Conservation (phyloP, 1,140 invertebrate genomes). For the Nephila pilipes region DNA sequence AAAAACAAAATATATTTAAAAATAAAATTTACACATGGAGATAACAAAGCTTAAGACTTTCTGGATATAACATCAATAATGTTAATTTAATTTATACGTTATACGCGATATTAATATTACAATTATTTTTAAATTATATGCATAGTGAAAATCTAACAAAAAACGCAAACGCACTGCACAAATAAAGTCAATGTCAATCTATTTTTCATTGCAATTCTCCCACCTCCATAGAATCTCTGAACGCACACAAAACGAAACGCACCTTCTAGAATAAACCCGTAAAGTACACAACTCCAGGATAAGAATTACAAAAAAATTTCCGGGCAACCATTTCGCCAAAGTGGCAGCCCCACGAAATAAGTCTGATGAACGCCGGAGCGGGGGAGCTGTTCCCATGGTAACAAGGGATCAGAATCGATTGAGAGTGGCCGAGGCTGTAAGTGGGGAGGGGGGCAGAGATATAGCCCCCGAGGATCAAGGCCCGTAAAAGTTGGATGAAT, state of each 20-base stretch:
- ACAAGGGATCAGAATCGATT: slow-evolving; percentile 75
- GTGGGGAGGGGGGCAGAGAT: slow-evolving; percentile 7
- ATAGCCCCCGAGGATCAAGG: neutral
- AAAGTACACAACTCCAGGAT: neutral
- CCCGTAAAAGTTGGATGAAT: neutral
- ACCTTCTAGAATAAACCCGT: neutral
- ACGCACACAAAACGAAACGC: neutral
- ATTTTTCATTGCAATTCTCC: neutral
- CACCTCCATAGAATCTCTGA: neutral
- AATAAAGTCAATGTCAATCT: no score
- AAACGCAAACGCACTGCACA: no score
- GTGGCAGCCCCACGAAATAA: slow-evolving; percentile 25
- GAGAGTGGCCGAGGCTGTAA: slow-evolving; percentile 73
- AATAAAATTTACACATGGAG: no score
- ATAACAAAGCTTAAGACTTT: no score
- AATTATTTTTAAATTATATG: no score
- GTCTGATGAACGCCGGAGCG: slow-evolving; percentile 72
- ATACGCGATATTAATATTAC: no score
- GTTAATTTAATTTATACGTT: no score
- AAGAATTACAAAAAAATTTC: neutral
- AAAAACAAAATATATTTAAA: no score
- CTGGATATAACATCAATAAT: no score
- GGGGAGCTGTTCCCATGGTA: slow-evolving; percentile 66
- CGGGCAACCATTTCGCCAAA: slow-evolving; percentile 53
- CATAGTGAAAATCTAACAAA: no score